Evolutionary conservation across 2,888 invertebrate species (phyloP), one percentile per base, ranked within the genome.

Genomic region (Cosmia pyralina): DNA sequence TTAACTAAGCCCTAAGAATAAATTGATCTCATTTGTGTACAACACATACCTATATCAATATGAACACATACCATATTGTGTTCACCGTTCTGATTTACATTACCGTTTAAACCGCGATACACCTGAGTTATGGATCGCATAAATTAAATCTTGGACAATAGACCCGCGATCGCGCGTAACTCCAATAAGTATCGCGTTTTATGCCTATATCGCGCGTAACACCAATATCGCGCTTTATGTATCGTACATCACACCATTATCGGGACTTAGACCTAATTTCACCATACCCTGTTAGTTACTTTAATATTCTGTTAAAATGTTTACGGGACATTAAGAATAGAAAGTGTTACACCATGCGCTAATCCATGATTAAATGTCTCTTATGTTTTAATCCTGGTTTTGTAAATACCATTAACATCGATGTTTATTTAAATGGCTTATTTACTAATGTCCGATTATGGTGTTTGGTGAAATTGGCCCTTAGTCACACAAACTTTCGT

Each of bases 81-180:
- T 77, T 70, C 67, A 73, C 78, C 79, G 87, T 81, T 89, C 88
- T 89, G 85, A 80, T 89, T 89, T 85, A 82, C 80, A 88, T 87
- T 87, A 87, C 75, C 75, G 55, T 81, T 55, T 50, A 44, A 81
- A 67, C 38, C 77, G 84, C 76, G 87, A 89, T 91, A 88, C 82
- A 74, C 81, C 83, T 88, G 86, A 93, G 85, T 93, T 93, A 93
- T 90, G 88, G 90, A 79, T 81, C 69, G 87, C 85, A 92, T 93
- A 92, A 90, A 92, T 92, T 92, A 90, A 88, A 90, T 90, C 85
- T 88, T 83, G 59, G 57, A 74, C 67, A 82, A 75, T 87, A 79
- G 85, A 79, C 69, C 72, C 76, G 86, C 86, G 89, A 90, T 89
- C 85, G 87, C 86, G 86, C 72, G 64, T 58, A 68, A 57, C 60